A percentile compares a stretch with the other conserved stretches of the same genome.
Conservation (phyloP, 2,797 vertebrate species). For the Crossoptilon crossoptilon region DNA sequence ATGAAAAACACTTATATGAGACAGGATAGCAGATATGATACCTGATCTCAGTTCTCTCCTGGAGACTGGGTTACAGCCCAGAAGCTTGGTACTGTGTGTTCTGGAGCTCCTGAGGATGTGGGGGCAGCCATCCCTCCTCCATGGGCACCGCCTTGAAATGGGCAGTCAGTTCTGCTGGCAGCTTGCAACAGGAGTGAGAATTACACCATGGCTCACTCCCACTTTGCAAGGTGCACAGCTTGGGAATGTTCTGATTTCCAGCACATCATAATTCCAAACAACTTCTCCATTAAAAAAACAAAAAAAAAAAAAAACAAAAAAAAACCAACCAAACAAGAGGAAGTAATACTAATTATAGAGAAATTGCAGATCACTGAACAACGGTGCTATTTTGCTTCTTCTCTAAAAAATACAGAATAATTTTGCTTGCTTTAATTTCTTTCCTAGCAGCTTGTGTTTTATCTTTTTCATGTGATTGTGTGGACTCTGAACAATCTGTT, state of each 20-base stretch:
- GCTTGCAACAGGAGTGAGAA: fast-evolving
- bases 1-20: background rate
- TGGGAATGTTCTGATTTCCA: background rate
- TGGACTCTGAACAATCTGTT: slow-evolving; percentile 30
- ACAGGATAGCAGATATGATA: background rate
- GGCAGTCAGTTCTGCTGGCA: background rate
- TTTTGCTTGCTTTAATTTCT: slow-evolving; percentile 37
- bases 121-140: background rate
- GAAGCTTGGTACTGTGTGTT: background rate
- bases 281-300: background rate
- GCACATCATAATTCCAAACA: background rate
- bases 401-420: slow-evolving; percentile 14
- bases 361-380: background rate
- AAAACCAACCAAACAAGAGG: too few species aligned
- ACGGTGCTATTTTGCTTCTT: slow-evolving; percentile 5
- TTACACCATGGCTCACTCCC: background rate
- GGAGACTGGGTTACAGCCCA: background rate
- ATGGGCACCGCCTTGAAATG: fast-evolving
- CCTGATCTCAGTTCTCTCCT: slow-evolving; percentile 14
- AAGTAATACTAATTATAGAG: background rate
- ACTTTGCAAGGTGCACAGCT: background rate
- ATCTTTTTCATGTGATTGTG: background rate
- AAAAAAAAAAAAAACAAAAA: background rate
- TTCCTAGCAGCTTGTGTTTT: slow-evolving; percentile 33
- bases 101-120: background rate